These are phyloP conservation scores for Charaxes varanes DNA, from an alignment of 1,140 invertebrate genomes.

Conservation along the genomic window DNA sequence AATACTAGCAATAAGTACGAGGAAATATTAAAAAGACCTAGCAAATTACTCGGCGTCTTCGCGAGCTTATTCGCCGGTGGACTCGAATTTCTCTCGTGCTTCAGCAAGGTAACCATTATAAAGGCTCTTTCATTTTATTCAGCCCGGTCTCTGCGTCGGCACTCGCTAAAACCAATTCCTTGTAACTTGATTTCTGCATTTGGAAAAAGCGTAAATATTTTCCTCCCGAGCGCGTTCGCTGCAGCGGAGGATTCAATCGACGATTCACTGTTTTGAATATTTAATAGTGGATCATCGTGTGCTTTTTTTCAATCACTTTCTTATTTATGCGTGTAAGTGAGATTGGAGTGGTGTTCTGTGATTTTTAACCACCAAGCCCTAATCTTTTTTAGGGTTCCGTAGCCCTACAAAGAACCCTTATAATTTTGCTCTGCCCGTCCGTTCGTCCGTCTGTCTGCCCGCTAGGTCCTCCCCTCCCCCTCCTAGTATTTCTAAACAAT, in stretches of 20 bases:
- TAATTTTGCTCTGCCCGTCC: too few relatives aligned
- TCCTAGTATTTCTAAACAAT: too few relatives aligned
- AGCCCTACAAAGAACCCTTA: too few relatives aligned
- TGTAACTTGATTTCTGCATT: conserved; percentile 73
- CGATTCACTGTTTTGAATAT: conserved; percentile 49
- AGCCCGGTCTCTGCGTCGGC: conserved; percentile 49
- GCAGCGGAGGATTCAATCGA: conserved; percentile 59
- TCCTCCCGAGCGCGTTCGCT: conserved; percentile 62
- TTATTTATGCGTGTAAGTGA: too few relatives aligned
- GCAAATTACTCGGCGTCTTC: conserved; percentile 23
- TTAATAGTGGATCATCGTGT: too few relatives aligned
- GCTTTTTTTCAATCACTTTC: too few relatives aligned
- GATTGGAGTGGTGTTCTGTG: too few relatives aligned
- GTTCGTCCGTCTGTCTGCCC: too few relatives aligned
- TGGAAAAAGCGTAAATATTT: conserved; percentile 72
- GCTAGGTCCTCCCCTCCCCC: too few relatives aligned
- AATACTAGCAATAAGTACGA: too few relatives aligned
- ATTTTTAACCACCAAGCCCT: too few relatives aligned
- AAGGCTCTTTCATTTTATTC: conserved; percentile 58
- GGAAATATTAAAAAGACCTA: conserved; percentile 20
- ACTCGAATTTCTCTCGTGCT: conserved; percentile 36
- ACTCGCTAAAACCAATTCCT: conserved; percentile 69
- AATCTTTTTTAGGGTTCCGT: too few relatives aligned
- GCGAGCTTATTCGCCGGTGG: conserved; percentile 13
- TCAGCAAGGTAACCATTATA: conserved; percentile 60